These are phyloP conservation scores for Silurus lanzhouensis DNA, from an alignment of 2,797 vertebrate species.

Conservation along the genomic window DNA sequence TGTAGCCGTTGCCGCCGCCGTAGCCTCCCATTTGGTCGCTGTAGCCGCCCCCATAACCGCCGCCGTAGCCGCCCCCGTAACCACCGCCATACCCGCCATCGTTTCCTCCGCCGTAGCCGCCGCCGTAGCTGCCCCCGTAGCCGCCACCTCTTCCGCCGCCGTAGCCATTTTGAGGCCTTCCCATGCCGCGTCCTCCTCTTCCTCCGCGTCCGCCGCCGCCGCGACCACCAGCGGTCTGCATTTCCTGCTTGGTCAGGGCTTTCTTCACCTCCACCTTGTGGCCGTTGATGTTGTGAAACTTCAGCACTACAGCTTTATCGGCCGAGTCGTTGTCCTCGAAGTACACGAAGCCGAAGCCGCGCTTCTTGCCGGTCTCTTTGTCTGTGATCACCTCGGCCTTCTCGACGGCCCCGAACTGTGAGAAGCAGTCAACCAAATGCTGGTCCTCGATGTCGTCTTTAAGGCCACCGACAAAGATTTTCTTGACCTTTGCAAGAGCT, in stretches of 20 bases:
- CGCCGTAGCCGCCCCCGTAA: constrained; percentile 79
- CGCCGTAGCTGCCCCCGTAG: constrained; percentile 82
- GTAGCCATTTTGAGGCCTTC: constrained; percentile 84
- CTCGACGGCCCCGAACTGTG: constrained; percentile 92
- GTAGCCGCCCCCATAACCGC: constrained; percentile 83
- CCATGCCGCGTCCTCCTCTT: constrained; percentile 79
- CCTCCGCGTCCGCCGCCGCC: constrained; percentile 75
- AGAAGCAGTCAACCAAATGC: constrained; percentile 91
- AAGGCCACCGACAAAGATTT: constrained; percentile 95
- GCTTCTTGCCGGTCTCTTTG: constrained; percentile 93
- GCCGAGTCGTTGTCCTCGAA: constrained; percentile 93
- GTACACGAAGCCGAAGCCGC: constrained; percentile 96
- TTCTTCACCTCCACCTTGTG: constrained; percentile 98
- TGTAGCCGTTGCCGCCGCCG: constrained; percentile 88
- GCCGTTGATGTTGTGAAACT: constrained; percentile 92
- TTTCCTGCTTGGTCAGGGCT: constrained; percentile 93
- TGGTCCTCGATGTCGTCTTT: constrained; percentile 97
- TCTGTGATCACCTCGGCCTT: constrained; percentile 96
- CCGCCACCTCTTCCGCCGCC: constrained; percentile 80
- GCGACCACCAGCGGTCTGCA: constrained; percentile 82
- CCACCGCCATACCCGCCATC: constrained; percentile 84
- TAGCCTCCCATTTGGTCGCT: constrained; percentile 77
- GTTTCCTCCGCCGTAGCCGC: constrained; percentile 73
- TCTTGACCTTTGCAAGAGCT: constrained; percentile 96
- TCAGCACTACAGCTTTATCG: constrained; percentile 93